Percentiles rank a stretch among this genome's conserved stretches.
phyloP scores from a whole-genome alignment of 2,797 vertebrate genomes.

The Rhinoraja longicauda region DNA sequence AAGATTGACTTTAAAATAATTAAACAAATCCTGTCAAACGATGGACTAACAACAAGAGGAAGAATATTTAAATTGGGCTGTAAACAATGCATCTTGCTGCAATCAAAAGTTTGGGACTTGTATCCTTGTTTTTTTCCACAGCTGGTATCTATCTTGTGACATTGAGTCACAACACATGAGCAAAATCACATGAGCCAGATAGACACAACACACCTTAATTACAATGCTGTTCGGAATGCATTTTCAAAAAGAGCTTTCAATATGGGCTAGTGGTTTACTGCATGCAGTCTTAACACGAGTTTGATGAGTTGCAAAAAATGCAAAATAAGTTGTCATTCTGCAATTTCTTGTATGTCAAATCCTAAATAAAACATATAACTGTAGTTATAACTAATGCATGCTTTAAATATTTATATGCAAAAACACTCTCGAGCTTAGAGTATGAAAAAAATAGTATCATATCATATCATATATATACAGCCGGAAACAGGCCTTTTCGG shows the following conservation, averaged over 20 bases:
- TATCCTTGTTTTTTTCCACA: constrained; percentile 54
- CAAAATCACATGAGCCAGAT: constrained; percentile 57
- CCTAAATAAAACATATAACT: not conserved
- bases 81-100: not conserved
- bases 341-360: not conserved
- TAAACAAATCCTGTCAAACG: not conserved
- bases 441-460: not conserved
- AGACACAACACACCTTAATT: constrained; percentile 36
- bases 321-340: not conserved
- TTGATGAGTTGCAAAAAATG: not conserved
- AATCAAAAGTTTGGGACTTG: constrained; percentile 43
- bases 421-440: not conserved
- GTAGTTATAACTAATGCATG: not conserved
- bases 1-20: not conserved
- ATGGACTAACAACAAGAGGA: not conserved
- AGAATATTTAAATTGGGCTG: not conserved
- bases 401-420: not conserved
- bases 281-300: not conserved
- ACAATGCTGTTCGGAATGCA: constrained; percentile 31
- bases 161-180: constrained; percentile 59
- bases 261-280: not conserved
- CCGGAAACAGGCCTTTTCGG: too few species aligned
- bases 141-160: constrained; percentile 55
- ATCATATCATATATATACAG: too few species aligned
- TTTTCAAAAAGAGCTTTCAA: not conserved